Evolutionary conservation across 1,140 invertebrate species (phyloP).

Genomic region (Colletes latitarsis): DNA sequence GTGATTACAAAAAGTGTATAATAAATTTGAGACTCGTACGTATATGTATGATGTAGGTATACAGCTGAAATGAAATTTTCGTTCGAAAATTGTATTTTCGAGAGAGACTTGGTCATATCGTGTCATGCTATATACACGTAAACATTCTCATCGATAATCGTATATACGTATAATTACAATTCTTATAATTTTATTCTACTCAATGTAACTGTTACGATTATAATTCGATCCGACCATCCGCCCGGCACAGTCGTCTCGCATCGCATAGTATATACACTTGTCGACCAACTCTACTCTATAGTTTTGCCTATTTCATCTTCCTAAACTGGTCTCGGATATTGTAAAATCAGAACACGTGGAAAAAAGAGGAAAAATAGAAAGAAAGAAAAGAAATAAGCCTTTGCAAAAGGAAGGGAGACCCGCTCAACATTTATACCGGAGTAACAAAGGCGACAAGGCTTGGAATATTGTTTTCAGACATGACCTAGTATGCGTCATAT

Average conservation of each 20-base stretch:
- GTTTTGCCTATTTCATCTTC: conserved; percentile 75
- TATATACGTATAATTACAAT: conserved; percentile 54
- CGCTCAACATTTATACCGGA: conserved; percentile 10
- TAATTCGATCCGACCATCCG: conserved; percentile 48
- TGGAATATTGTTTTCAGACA: conserved; percentile 8
- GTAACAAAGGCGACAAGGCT: conserved; percentile 5
- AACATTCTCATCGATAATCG: conserved; percentile 61
- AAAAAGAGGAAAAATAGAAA: conserved; percentile 59
- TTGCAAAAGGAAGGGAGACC: conserved; percentile 23
- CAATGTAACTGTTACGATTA: conserved; percentile 42
- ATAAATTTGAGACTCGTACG: conserved; percentile 32
- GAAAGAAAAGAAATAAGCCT: conserved; percentile 38
- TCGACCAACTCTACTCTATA: conserved; percentile 67
- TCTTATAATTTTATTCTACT: conserved; percentile 54
- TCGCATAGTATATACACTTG: conserved; percentile 66
- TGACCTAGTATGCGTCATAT: conserved; percentile 31
- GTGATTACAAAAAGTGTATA: conserved; percentile 28
- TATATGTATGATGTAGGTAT: conserved; percentile 31
- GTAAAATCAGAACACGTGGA: conserved; percentile 71
- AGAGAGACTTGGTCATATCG: conserved; percentile 9
- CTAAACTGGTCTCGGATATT: conserved; percentile 72
- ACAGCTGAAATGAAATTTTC: conserved; percentile 16
- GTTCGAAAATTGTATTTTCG: conserved; percentile 33
- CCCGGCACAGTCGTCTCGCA: conserved; percentile 63
- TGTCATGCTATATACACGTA: conserved; percentile 49